Conservation (phyloP, 2,113 vertebrate genomes). For the Nesogale talazaci region DNA sequence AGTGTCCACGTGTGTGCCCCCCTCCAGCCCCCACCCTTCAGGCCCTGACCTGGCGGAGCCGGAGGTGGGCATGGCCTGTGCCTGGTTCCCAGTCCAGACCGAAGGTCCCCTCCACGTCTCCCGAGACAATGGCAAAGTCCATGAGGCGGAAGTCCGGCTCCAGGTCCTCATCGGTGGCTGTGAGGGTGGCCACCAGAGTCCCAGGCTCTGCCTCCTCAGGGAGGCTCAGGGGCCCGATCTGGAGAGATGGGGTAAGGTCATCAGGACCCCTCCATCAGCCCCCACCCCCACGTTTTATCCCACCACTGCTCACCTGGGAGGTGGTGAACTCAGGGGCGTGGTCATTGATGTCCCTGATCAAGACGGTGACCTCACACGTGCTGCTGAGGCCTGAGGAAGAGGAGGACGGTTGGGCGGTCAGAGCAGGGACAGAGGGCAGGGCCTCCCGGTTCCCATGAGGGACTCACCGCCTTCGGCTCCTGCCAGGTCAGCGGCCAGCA, state of each 20-base stretch:
- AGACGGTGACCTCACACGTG: slow-evolving; percentile 64
- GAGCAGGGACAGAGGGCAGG: background rate
- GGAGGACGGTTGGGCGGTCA: background rate
- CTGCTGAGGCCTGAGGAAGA: slow-evolving; percentile 72
- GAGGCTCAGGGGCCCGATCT: slow-evolving; percentile 73
- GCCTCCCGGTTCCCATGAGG: background rate
- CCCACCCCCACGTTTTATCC: background rate
- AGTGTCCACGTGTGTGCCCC: background rate
- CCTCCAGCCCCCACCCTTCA: background rate
- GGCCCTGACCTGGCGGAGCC: slow-evolving; percentile 67
- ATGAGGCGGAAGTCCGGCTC: slow-evolving; percentile 73
- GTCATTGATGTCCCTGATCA: slow-evolving; percentile 69
- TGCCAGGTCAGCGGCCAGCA: slow-evolving; percentile 73
- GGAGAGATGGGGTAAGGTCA: background rate
- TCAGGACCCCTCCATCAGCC: background rate
- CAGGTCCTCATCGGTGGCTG: slow-evolving; percentile 70
- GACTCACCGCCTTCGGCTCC: slow-evolving; percentile 75
- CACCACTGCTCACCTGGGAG: slow-evolving; percentile 63
- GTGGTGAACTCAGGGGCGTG: slow-evolving; percentile 74
- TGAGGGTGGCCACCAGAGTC: slow-evolving; percentile 71
- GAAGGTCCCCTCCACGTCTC: slow-evolving; percentile 51
- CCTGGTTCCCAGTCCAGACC: slow-evolving; percentile 68
- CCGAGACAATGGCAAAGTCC: slow-evolving; percentile 72
- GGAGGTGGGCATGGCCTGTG: slow-evolving; percentile 42
- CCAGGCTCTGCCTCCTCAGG: slow-evolving; percentile 66